Conservation (phyloP, 2,113 vertebrate species). For the Seriola aureovittata region DNA sequence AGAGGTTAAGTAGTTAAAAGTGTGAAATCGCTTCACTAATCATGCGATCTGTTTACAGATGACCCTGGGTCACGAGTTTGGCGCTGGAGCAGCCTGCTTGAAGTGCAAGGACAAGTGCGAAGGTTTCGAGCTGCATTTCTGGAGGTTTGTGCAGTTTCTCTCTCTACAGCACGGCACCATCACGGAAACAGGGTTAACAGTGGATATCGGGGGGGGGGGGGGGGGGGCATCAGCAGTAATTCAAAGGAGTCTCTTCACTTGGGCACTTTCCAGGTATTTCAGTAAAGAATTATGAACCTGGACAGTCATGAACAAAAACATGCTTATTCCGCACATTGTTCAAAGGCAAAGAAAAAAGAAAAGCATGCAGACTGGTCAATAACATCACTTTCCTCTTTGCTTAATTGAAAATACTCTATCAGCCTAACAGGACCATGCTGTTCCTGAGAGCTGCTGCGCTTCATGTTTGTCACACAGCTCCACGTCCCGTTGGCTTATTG, state of each 20-base stretch:
- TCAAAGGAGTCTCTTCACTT: background rate
- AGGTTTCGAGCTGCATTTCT: conserved; percentile 98
- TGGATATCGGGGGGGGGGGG: background rate
- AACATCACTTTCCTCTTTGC: conserved; percentile 20
- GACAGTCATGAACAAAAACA: background rate
- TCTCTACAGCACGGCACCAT: background rate
- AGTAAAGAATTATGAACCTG: background rate
- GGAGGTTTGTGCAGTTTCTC: conserved; percentile 89
- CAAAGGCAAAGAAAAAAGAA: background rate
- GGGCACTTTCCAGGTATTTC: background rate
- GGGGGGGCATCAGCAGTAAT: too few relatives aligned
- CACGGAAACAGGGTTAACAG: background rate
- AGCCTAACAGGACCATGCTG: conserved; percentile 24
- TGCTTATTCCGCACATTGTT: background rate
- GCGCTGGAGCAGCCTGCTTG: conserved; percentile 94
- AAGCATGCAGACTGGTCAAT: background rate
- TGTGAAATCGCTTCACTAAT: background rate
- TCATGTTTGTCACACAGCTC: background rate
- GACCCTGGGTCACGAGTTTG: conserved; percentile 96
- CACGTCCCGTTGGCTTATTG: background rate
- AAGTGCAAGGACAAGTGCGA: conserved; percentile 98
- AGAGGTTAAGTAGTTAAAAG: background rate
- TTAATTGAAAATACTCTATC: conserved; percentile 28
- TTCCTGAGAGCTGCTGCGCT: background rate
- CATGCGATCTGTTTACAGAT: conserved; percentile 84